Conservation (phyloP, 2,113 vertebrate genomes). For the Cheirogaleus medius region DNA sequence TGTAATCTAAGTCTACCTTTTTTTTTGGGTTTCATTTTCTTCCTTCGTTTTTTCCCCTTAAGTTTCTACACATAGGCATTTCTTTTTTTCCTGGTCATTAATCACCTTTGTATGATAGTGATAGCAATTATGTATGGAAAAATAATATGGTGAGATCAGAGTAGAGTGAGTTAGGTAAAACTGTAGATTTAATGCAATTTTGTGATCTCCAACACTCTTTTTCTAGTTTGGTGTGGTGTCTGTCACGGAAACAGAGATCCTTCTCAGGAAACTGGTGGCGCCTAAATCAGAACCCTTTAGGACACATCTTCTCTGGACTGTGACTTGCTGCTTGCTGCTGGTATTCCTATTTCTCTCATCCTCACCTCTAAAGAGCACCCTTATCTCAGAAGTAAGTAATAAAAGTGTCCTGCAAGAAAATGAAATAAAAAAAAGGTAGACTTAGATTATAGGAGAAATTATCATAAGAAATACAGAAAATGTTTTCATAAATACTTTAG, state of each 20-base stretch:
- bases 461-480: not conserved
- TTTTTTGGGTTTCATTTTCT: not conserved
- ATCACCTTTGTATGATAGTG: not conserved
- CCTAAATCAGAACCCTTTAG: not conserved
- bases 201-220: not conserved
- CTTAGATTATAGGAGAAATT: not conserved
- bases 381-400: not conserved
- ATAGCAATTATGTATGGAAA: not conserved
- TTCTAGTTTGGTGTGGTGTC: not conserved
- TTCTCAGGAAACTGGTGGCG: not conserved
- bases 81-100: not conserved
- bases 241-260: not conserved
- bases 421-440: not conserved
- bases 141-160: not conserved
- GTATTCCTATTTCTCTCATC: not conserved
- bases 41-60: not conserved
- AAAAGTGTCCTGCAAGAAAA: not conserved
- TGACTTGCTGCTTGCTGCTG: not conserved
- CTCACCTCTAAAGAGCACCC: not conserved
- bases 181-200: not conserved
- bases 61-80: not conserved
- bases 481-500: not conserved
- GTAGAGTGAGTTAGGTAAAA: not conserved
- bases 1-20: not conserved
- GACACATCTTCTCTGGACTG: not conserved